Conservation (phyloP, 2,797 vertebrate genomes). For the Brotogeris chrysoptera region DNA sequence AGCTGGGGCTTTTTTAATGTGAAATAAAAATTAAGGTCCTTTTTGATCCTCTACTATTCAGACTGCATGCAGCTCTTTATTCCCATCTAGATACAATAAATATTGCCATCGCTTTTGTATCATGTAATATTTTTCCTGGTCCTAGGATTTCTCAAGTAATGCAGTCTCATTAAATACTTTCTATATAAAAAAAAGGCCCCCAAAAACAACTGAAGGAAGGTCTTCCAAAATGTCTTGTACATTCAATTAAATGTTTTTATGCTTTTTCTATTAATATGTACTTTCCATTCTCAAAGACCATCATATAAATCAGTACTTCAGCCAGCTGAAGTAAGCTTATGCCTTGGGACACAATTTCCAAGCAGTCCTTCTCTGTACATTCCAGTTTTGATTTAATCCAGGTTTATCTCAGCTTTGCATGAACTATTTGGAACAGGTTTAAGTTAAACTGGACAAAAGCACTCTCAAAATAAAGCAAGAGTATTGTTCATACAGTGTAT, state of each 20-base stretch:
- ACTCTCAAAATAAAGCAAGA: neutral
- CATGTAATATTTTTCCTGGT: neutral
- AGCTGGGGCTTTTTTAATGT: neutral
- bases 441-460: neutral
- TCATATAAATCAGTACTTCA: neutral
- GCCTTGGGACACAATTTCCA: neutral
- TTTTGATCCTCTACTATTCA: neutral
- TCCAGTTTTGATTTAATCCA: constrained; percentile 48
- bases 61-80: neutral
- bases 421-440: neutral
- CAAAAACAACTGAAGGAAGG: neutral
- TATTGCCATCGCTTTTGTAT: neutral
- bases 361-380: neutral
- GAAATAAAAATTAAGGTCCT: neutral
- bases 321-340: neutral
- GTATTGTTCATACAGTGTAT: neutral
- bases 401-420: constrained; percentile 13
- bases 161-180: neutral
- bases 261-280: constrained; percentile 14
- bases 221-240: neutral
- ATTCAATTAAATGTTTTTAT: neutral
- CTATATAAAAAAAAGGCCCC: neutral
- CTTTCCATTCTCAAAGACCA: neutral
- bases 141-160: neutral
- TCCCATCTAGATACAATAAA: neutral